Percentiles rank a stretch among this genome's conserved stretches.
These are phyloP conservation scores for Corydoras sp. DNA, from an alignment of 2,113 vertebrate species.

Conservation along the genomic window DNA sequence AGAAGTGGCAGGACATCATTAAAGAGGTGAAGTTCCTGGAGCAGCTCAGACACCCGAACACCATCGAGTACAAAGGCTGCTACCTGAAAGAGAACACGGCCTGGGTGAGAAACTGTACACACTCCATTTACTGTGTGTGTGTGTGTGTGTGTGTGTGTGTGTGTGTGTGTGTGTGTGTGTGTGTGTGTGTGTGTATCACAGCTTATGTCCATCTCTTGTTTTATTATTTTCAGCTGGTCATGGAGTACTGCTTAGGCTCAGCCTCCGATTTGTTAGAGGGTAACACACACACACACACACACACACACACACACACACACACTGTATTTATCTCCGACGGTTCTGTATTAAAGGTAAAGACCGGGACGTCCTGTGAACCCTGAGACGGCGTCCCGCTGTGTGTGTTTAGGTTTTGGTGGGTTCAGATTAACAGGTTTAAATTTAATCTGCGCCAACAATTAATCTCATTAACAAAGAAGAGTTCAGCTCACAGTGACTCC, in stretches of 20 bases:
- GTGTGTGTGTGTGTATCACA: neutral
- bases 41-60: constrained; percentile 94
- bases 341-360: neutral
- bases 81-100: constrained; percentile 97
- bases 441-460: too few species aligned
- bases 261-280: constrained; percentile 96
- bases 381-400: too few species aligned
- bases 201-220: neutral
- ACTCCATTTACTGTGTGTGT: neutral
- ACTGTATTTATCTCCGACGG: neutral
- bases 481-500: too few species aligned
- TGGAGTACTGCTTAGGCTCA: constrained; percentile 98
- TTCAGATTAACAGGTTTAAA: too few species aligned
- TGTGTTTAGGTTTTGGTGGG: too few species aligned
- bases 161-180: neutral
- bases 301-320: neutral
- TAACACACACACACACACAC: constrained; percentile 51
- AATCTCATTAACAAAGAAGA: too few species aligned
- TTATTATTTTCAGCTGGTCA: constrained; percentile 83
- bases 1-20: constrained; percentile 99
- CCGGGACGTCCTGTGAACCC: too few species aligned
- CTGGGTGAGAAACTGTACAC: neutral
- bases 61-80: constrained; percentile 97
- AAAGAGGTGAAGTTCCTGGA: constrained; percentile 96
- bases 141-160: neutral